These are phyloP conservation scores for Phrixothrix hirtus DNA, from an alignment of 2,888 invertebrate species.

Conservation along the genomic window DNA sequence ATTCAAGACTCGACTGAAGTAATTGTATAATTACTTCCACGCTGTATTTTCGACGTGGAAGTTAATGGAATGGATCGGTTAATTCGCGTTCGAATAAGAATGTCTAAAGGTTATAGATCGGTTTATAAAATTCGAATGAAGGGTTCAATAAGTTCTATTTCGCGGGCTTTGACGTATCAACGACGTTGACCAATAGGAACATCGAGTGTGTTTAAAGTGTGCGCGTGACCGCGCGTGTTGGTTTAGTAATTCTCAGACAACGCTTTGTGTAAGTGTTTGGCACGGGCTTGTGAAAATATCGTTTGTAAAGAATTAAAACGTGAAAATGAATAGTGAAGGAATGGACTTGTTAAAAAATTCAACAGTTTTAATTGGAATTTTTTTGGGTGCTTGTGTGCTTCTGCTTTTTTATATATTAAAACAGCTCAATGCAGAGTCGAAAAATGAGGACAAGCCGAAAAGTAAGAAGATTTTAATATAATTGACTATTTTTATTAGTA, in stretches of 20 bases:
- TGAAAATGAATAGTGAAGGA: constrained; percentile 50
- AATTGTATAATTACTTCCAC: not conserved
- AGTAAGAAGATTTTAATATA: constrained; percentile 39
- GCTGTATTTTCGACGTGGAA: not conserved
- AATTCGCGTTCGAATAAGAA: constrained; percentile 15
- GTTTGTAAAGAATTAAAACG: not conserved
- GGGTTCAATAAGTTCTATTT: constrained; percentile 12
- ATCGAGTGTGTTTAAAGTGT: constrained; percentile 9
- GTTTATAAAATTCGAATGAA: constrained; percentile 29
- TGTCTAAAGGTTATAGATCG: constrained; percentile 19
- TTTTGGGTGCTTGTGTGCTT: constrained; percentile 46
- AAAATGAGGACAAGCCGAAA: constrained; percentile 37
- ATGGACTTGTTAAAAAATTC: constrained; percentile 42
- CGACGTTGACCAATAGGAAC: constrained; percentile 20
- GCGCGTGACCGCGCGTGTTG: constrained; percentile 26
- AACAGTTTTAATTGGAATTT: constrained; percentile 41
- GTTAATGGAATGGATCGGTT: constrained; percentile 20
- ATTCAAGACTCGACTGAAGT: not conserved
- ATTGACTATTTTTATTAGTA: no score
- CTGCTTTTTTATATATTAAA: constrained; percentile 46
- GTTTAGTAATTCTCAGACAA: constrained; percentile 14
- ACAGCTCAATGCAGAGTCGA: constrained; percentile 41
- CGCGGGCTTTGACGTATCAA: constrained; percentile 23
- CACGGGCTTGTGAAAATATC: constrained; percentile 4
- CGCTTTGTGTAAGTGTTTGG: constrained; percentile 21